Percentiles rank a stretch among this genome's conserved stretches.
These are phyloP conservation scores for Oceanodroma tethys DNA, from an alignment of 2,113 vertebrate genomes.

Conservation along the genomic window DNA sequence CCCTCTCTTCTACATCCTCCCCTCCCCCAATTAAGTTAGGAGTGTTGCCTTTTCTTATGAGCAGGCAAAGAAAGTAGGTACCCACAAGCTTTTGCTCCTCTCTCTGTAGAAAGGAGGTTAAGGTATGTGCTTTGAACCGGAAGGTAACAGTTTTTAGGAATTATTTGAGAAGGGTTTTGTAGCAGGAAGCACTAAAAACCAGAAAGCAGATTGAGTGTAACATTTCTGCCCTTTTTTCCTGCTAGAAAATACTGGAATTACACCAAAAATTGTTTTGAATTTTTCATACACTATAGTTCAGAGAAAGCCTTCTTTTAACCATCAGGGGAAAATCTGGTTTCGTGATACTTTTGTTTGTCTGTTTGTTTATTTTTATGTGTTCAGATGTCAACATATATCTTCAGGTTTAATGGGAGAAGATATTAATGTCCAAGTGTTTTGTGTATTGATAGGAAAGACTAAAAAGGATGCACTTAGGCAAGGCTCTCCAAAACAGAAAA, in stretches of 20 bases:
- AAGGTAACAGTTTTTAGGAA: not conserved
- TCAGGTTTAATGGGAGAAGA: not conserved
- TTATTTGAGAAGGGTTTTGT: not conserved
- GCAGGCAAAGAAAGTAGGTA: not conserved
- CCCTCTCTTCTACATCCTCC: fast-evolving
- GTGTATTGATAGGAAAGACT: conserved; percentile 27
- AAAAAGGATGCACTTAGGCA: not conserved
- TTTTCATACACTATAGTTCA: not conserved
- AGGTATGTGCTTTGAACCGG: not conserved
- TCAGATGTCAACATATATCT: not conserved
- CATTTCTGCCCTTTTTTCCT: not conserved
- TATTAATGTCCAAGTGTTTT: not conserved
- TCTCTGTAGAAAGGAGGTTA: not conserved
- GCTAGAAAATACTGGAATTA: not conserved
- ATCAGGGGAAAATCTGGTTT: not conserved
- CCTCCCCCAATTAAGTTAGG: fast-evolving
- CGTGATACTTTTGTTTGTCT: not conserved
- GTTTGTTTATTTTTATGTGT: not conserved
- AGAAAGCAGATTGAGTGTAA: not conserved
- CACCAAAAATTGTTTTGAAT: not conserved
- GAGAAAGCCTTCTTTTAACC: not conserved
- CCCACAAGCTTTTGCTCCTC: not conserved
- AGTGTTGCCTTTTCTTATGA: not conserved
- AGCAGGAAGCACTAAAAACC: not conserved
- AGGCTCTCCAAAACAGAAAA: not conserved